A percentile compares a stretch with the other conserved stretches of the same genome.
These are phyloP conservation scores for Macrosiphum euphorbiae DNA, from an alignment of 2,888 invertebrate genomes.

Conservation along the genomic window DNA sequence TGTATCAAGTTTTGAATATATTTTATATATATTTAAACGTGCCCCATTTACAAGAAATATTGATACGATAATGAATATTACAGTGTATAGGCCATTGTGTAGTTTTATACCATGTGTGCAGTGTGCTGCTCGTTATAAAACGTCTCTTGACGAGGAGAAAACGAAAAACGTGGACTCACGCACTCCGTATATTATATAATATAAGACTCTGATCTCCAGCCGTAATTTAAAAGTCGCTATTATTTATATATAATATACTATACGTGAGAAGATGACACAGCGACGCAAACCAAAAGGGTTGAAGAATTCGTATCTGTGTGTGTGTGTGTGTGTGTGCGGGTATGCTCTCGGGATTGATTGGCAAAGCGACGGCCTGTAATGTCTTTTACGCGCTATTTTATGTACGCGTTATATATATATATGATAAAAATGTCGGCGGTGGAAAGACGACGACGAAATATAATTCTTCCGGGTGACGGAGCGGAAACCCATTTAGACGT, in stretches of 20 bases:
- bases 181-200: background rate
- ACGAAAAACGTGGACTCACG: background rate
- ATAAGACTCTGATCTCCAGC: background rate
- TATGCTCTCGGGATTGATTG: slow-evolving; percentile 46
- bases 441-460: slow-evolving; percentile 60
- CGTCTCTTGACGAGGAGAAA: background rate
- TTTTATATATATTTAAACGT: background rate
- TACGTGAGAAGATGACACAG: background rate
- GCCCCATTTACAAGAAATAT: background rate
- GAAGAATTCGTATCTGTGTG: slow-evolving; percentile 39
- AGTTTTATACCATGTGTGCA: no score
- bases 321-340: background rate
- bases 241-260: background rate
- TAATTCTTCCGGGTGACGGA: slow-evolving; percentile 64
- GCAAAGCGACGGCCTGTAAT: slow-evolving; percentile 58
- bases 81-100: background rate
- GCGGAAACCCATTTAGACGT: slow-evolving; percentile 64
- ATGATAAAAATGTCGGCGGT: slow-evolving; percentile 26
- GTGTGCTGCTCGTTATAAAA: background rate
- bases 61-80: background rate
- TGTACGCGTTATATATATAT: background rate
- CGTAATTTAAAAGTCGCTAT: slow-evolving; percentile 42
- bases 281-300: slow-evolving; percentile 50
- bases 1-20: no score
- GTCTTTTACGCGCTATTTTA: slow-evolving; percentile 35